phyloP scores from a whole-genome alignment of 2,888 invertebrate genomes.

The Argyresthia goedartella region DNA sequence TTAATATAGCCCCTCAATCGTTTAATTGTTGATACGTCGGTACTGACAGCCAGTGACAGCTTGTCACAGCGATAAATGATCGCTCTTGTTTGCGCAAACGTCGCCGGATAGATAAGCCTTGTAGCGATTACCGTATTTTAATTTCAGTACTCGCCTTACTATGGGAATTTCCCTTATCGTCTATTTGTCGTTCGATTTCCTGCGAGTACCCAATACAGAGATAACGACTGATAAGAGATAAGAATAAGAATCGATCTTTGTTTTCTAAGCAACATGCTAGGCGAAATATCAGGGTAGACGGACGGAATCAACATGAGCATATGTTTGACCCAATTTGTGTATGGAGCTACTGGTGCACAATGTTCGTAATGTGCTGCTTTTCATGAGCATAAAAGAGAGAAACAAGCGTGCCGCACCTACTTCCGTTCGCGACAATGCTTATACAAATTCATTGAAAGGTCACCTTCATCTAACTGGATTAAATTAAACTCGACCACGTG shows the following conservation, averaged over 20 bases:
- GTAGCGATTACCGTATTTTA: conserved; percentile 52
- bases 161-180: conserved; percentile 31
- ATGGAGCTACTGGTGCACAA: neutral
- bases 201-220: conserved; percentile 1
- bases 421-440: conserved; percentile 42
- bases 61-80: conserved; percentile 66
- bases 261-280: no score
- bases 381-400: conserved; percentile 38
- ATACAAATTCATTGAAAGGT: conserved; percentile 51
- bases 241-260: no score
- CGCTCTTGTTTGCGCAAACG: conserved; percentile 63
- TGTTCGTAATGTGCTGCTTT: neutral
- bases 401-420: conserved; percentile 48
- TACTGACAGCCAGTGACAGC: conserved; percentile 56
- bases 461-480: conserved; percentile 46
- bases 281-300: no score
- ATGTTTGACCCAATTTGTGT: neutral
- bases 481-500: conserved; percentile 5
- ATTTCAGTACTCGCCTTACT: conserved; percentile 30
- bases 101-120: conserved; percentile 55
- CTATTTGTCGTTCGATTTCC: conserved; percentile 4
- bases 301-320: neutral
- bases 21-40: conserved; percentile 65
- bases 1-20: neutral
- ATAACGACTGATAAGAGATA: no score